Conservation (phyloP, 92 coral and sea anemone genomes). For the Parazoanthus swiftii region DNA sequence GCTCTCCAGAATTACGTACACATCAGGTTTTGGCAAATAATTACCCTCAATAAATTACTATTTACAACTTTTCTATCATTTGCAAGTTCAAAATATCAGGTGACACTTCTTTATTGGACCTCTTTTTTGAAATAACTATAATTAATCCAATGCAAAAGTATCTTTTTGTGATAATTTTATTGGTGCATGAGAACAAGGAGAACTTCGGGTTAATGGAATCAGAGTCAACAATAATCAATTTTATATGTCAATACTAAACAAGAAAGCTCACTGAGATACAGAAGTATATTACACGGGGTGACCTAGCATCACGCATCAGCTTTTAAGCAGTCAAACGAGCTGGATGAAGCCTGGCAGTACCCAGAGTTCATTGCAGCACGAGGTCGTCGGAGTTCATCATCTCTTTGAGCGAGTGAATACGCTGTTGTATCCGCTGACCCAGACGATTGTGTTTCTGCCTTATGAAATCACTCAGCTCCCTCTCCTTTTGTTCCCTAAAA, state of each 20-base stretch:
- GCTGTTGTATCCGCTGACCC: slow-evolving; percentile 78
- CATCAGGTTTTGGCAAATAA: too few relatives aligned
- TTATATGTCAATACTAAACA: background rate
- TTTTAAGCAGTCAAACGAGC: background rate
- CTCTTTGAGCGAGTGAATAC: slow-evolving; percentile 72
- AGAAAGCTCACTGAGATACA: background rate
- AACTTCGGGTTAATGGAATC: background rate
- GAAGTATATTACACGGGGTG: background rate
- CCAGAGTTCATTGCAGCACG: slow-evolving; percentile 52
- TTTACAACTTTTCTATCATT: background rate
- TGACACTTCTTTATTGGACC: background rate
- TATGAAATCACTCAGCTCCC: slow-evolving; percentile 77
- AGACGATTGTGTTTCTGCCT: slow-evolving; percentile 83
- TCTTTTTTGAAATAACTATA: background rate
- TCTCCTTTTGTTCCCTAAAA: slow-evolving; percentile 83
- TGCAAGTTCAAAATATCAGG: background rate
- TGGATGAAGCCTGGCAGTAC: background rate
- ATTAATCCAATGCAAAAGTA: background rate
- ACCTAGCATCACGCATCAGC: background rate
- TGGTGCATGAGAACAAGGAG: background rate
- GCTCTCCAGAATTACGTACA: too few relatives aligned
- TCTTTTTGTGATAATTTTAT: background rate
- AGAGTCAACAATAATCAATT: background rate
- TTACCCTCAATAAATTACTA: background rate
- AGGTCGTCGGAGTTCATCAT: slow-evolving; percentile 59